Conservation (phyloP, 2,888 invertebrate species). For the Callyntrura sp. region DNA sequence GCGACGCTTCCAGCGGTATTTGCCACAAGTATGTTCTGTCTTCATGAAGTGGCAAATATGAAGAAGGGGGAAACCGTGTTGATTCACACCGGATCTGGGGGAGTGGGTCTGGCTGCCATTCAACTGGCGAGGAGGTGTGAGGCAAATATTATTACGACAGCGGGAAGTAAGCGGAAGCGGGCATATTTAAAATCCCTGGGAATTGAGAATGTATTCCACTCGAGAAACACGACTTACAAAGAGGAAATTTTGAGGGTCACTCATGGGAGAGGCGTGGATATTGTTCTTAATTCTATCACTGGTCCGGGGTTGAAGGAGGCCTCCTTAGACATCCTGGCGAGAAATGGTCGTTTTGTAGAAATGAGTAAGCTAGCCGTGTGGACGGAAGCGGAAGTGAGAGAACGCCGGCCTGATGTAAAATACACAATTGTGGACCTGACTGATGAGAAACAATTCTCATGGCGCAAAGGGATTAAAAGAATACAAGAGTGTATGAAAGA, state of each 20-base stretch:
- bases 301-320: slow-evolving; percentile 80
- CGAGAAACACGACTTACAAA: slow-evolving; percentile 71
- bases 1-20: slow-evolving; percentile 43
- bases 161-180: slow-evolving; percentile 73
- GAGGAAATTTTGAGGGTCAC: slow-evolving; percentile 66
- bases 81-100: slow-evolving; percentile 70
- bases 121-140: slow-evolving; percentile 60
- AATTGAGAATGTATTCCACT: slow-evolving; percentile 76
- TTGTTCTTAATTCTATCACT: slow-evolving; percentile 79
- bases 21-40: slow-evolving; percentile 21
- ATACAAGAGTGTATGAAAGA: no score
- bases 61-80: slow-evolving; percentile 61
- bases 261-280: slow-evolving; percentile 67
- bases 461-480: no score
- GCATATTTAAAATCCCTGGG: slow-evolving; percentile 67
- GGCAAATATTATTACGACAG: slow-evolving; percentile 69
- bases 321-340: slow-evolving; percentile 34
- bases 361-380: slow-evolving; percentile 77
- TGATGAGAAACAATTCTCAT: no score
- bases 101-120: no score
- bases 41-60: slow-evolving; percentile 30
- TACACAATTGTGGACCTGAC: slow-evolving; percentile 75
- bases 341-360: slow-evolving; percentile 75
- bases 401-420: slow-evolving; percentile 71
- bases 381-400: slow-evolving; percentile 71